Base-by-base conservation (phyloP, 2,888 invertebrate genomes). In the Drosophila vallismaia region DNA sequence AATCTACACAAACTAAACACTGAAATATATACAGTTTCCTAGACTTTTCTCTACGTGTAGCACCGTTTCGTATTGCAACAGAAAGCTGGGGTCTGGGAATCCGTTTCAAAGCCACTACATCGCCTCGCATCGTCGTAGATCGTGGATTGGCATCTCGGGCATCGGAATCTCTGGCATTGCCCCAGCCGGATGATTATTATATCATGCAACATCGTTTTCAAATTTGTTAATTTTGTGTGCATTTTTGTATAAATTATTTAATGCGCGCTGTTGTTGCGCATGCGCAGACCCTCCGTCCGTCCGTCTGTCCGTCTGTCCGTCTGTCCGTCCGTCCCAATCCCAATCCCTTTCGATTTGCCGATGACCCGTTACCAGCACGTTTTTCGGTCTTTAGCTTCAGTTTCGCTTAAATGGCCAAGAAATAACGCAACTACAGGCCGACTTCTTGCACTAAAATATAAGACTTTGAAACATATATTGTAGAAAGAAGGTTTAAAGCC, bases 201-300 rank as follows among this genome's bases (percentile, higher is more conserved):
- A 86, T 81, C 88, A 81, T 79, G 67, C 64, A 63, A 44, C 44
- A 73, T 64, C 59, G 79, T 81, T 62, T 81, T 86, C 53, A 73
- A 81, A 81, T 84, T 75, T 81, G 75, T 84, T 79, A 74, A 59
- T 74, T 83, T 85, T 82, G 57, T 80, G 69, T 80, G 83, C 83
- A 86, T 86, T 80, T 86, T 77, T 77, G 69, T 76, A 81, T 76
- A 82, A 87, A 81, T 85, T 85, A 82, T 85, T 87, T 85, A 85
- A 87, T 82, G 71, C 81, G 82, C 85, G 60, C 79, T 54, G 76
- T 81, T 85, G 82, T 81, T 85, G 82, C 76, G 88, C 82, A 85
- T 85, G 71, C 68, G 31, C 38, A 53, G 10, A 42, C 60, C 31
- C n/a, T 19, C 46, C 19, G 38, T 33, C 53, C 29, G 14, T 14